A percentile compares a stretch with the other conserved stretches of the same genome.
These are phyloP conservation scores for Lamprologus callipterus DNA, from an alignment of 2,113 vertebrate genomes.

Conservation along the genomic window DNA sequence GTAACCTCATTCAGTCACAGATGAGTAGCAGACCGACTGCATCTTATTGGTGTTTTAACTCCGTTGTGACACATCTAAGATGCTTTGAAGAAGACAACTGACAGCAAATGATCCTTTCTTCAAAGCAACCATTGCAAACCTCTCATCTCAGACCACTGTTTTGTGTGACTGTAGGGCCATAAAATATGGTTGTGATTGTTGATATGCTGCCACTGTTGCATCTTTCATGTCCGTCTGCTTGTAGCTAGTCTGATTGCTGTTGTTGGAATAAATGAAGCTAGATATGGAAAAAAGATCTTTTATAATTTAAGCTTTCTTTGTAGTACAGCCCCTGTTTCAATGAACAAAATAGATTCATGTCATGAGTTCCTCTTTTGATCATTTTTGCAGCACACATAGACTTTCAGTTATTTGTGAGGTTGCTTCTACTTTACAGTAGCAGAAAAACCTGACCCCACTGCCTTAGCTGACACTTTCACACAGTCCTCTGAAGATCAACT, in stretches of 20 bases:
- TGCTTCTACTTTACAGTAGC: neutral
- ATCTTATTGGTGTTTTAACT: neutral
- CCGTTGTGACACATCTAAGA: fast-evolving
- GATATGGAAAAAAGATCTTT: fast-evolving
- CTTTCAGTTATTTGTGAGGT: neutral
- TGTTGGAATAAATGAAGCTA: neutral
- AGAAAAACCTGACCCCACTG: fast-evolving
- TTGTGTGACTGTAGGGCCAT: neutral
- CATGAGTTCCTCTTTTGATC: neutral
- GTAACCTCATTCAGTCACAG: neutral
- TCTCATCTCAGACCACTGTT: neutral
- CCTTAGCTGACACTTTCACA: neutral
- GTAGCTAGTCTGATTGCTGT: neutral
- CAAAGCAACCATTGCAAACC: neutral
- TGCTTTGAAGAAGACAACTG: neutral
- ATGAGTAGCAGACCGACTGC: neutral
- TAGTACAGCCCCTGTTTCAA: neutral
- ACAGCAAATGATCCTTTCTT: neutral
- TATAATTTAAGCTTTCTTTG: neutral
- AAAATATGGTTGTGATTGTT: neutral
- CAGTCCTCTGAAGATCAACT: neutral
- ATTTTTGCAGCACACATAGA: neutral
- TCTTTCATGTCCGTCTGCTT: fast-evolving
- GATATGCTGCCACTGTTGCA: neutral
- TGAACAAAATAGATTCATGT: neutral